Evolutionary conservation across 2,797 vertebrate species (phyloP).

Genomic region (Hemitrygon akajei): DNA sequence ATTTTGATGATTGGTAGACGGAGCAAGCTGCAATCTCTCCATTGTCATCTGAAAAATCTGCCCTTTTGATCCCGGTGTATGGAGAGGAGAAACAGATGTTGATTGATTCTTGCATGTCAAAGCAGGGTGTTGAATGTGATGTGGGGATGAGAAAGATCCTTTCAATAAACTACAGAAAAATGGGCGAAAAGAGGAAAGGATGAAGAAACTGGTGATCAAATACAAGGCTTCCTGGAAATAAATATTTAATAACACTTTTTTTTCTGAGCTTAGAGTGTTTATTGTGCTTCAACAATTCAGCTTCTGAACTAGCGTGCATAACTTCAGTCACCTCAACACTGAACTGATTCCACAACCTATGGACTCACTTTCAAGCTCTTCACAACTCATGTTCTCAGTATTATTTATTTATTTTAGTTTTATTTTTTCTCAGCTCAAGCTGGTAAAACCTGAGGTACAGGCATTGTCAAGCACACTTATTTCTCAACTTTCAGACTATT

Average conservation of each 20-base stretch:
- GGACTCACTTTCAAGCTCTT: no score
- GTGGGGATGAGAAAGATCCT: background rate
- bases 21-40: background rate
- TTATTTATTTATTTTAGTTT: no score
- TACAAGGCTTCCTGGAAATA: background rate
- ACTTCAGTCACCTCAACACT: no score
- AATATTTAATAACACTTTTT: constrained; percentile 18
- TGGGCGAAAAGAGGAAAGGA: background rate
- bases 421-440: no score
- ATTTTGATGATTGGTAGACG: constrained; percentile 5
- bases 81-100: background rate
- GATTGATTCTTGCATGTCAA: background rate
- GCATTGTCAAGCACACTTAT: no score
- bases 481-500: no score
- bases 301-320: no score
- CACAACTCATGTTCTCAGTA: no score
- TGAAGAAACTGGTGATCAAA: background rate
- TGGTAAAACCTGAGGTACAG: no score
- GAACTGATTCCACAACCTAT: no score
- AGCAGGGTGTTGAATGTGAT: background rate
- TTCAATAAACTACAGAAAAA: background rate
- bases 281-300: no score
- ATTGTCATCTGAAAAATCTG: background rate
- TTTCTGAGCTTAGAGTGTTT: background rate
- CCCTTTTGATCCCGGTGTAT: background rate